These are phyloP conservation scores for Paratrypauchen microcephalus DNA, from an alignment of 2,797 vertebrate genomes.

Conservation along the genomic window DNA sequence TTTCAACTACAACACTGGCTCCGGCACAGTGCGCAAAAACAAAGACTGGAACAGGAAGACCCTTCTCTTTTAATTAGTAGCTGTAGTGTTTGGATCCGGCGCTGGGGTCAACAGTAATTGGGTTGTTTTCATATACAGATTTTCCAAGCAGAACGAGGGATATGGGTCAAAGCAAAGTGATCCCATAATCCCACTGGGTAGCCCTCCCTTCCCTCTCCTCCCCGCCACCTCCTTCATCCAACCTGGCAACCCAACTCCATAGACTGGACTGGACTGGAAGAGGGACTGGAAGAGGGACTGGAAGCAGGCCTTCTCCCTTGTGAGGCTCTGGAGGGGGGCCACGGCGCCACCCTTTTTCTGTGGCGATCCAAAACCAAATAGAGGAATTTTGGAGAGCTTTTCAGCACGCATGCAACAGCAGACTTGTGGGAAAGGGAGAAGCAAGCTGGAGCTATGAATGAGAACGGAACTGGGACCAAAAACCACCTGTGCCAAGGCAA, in stretches of 20 bases:
- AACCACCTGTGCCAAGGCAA: constrained; percentile 54
- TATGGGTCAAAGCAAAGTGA: constrained; percentile 72
- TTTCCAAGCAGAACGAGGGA: constrained; percentile 72
- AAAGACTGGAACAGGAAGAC: constrained; percentile 59
- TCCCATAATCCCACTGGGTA: constrained; percentile 61
- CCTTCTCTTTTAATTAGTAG: constrained; percentile 77
- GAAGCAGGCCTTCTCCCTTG: constrained; percentile 52
- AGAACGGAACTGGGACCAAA: constrained; percentile 38
- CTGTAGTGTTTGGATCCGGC: constrained; percentile 68
- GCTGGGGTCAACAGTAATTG: constrained; percentile 76
- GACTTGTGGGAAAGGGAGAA: constrained; percentile 59
- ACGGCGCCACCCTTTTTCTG: constrained; percentile 55
- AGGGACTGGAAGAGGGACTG: constrained; percentile 69
- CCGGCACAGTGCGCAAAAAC: constrained; percentile 51
- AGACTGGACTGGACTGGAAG: constrained; percentile 66
- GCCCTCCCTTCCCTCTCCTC: constrained; percentile 21
- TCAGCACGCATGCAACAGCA: constrained; percentile 57
- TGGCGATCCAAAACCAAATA: constrained; percentile 67
- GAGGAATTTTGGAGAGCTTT: constrained; percentile 65
- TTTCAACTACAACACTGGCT: constrained; percentile 27
- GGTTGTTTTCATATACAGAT: constrained; percentile 76
- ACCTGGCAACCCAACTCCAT: constrained; percentile 53
- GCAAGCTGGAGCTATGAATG: constrained; percentile 37
- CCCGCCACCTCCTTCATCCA: background rate
- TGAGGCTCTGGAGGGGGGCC: constrained; percentile 60